A percentile compares a stretch with the other conserved stretches of the same genome.
These are phyloP conservation scores for Actenoides hombroni DNA, from an alignment of 2,113 vertebrate species.

Conservation along the genomic window DNA sequence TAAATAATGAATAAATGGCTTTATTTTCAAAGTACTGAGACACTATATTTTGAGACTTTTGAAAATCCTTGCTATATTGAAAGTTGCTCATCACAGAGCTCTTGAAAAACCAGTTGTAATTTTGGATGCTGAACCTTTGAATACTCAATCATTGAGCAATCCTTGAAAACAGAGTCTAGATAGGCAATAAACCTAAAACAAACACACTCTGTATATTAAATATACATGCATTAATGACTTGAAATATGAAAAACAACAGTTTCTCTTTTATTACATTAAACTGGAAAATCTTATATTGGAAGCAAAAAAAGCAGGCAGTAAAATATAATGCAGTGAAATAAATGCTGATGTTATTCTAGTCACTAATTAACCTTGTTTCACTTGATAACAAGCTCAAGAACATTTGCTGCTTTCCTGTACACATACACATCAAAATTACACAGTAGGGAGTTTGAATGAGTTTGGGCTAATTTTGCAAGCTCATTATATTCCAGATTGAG, in stretches of 20 bases:
- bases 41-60: neutral
- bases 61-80: neutral
- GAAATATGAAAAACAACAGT: neutral
- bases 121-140: neutral
- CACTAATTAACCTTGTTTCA: constrained; percentile 53
- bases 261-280: neutral
- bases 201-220: neutral
- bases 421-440: constrained; percentile 15
- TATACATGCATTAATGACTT: neutral
- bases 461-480: constrained; percentile 24
- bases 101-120: neutral
- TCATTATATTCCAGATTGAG: constrained; percentile 13
- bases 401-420: constrained; percentile 30
- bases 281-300: neutral
- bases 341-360: constrained; percentile 28
- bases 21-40: neutral
- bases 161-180: neutral
- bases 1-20: neutral
- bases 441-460: neutral
- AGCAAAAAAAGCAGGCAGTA: neutral
- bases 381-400: constrained; percentile 47
- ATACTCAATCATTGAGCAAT: neutral
- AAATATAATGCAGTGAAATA: constrained; percentile 11
- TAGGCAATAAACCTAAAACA: neutral
- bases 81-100: neutral